Base-by-base conservation (phyloP, 2,113 vertebrate species). In the Rhynchomys soricoides region DNA sequence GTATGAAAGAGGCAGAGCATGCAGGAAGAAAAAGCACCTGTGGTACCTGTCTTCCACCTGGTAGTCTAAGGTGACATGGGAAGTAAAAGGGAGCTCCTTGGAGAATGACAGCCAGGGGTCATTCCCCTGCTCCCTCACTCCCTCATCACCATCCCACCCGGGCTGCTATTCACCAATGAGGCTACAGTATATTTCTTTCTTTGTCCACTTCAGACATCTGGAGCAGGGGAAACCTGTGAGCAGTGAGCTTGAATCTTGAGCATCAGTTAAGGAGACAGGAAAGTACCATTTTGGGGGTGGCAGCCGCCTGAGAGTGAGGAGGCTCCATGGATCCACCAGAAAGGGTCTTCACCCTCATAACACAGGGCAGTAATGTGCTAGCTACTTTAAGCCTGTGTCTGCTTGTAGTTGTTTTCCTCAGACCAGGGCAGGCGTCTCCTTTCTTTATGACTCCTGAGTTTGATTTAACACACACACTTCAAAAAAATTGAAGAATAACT, bases 381-480 rank as follows among this genome's bases (percentile, higher is more conserved):
- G 89, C 45, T 66, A 79, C 85, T 93, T 57, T 48, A 87, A 85
- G 82, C 40, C 31, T n/a, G 90, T 11, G 15, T 31, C 66, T 77
- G 70, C 9, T 55, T 52, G 19, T 59, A 88, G 48, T 64, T 89
- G 24, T 70, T 59, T 26, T 66, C 45, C 79, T 64, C 66, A 89
- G 9, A 15, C 90, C 11, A 37, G 90, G 95, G 95, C 96, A 62
- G 50, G 90, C 95, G 93, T 97, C 95, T 92, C 95, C 94, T 71
- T 96, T 98, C 95, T 98, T 98, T 97, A 98, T 83, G 94, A 97
- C 92, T 96, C 91, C 91, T 86, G 95, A 98, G 92, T 96, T 98
- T 98, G 98, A 98, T 98, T 98, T 98, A 98, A 97, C 97, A 97
- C 88, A 92, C 87, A 97, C 93, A 96, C 96, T 97, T 98, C 37